phyloP scores from a whole-genome alignment of 2,888 invertebrate species.

The Tuta absoluta region DNA sequence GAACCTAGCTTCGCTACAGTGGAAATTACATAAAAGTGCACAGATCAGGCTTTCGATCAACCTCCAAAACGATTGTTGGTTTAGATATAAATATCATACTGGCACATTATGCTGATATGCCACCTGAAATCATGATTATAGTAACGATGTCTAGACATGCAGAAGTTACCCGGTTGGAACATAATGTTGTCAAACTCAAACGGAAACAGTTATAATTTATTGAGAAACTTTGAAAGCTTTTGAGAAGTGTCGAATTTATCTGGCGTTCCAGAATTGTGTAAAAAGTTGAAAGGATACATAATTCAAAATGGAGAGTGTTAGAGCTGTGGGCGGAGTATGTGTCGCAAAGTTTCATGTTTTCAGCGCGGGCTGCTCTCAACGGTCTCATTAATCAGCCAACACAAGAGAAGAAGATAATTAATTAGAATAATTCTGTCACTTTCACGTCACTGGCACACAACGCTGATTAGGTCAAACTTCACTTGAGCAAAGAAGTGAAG shows the following conservation, averaged over 20 bases:
- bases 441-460: constrained; percentile 44
- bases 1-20: constrained; percentile 53
- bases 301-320: constrained; percentile 59
- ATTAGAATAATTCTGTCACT: constrained; percentile 68
- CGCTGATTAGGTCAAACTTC: constrained; percentile 32
- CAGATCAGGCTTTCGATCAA: constrained; percentile 77
- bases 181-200: constrained; percentile 20
- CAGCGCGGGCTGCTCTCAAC: constrained; percentile 58
- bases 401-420: constrained; percentile 67
- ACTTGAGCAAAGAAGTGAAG: constrained; percentile 25
- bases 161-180: constrained; percentile 1
- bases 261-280: constrained; percentile 51
- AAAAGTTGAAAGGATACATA: constrained; percentile 67
- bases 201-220: constrained; percentile 28
- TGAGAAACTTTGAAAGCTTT: constrained; percentile 44
- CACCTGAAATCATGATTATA: background rate
- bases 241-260: constrained; percentile 41
- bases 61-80: constrained; percentile 40
- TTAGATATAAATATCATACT: constrained; percentile 8
- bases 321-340: constrained; percentile 51
- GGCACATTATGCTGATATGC: constrained; percentile 1
- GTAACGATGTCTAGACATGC: constrained; percentile 31
- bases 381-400: constrained; percentile 67
- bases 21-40: constrained; percentile 74
- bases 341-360: constrained; percentile 68